Evolutionary conservation across 2,888 invertebrate genomes (phyloP), one percentile per base, ranked within the genome.

Genomic region (Busseola fusca): DNA sequence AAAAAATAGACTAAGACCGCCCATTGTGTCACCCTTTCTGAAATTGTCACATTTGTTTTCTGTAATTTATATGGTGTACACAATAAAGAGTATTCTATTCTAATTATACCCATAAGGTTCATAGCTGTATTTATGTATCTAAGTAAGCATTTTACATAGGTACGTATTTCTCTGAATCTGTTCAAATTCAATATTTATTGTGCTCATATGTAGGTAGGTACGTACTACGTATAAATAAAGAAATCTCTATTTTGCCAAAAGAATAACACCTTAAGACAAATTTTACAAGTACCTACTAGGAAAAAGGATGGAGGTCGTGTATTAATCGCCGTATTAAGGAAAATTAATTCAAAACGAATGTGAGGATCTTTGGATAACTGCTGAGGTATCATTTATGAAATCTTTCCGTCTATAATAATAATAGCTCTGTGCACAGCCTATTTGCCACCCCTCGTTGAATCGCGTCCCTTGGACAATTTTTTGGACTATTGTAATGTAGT

Each of bases 81-180:
- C n/a, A n/a, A n/a, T n/a, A n/a, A n/a, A n/a, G n/a, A n/a, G n/a
- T n/a, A n/a, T n/a, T 30, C 66, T 6, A 48, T 52, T 6, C 34
- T n/a, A 3, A 25, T 12, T 45, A 52, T n/a, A 34, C n/a, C 45
- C 40, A 66, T 27, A 66, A 27, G 21, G 16, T 73, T 45, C 9
- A 65, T 54, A 48, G 37, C 45, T 74, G n/a, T n/a, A n/a, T 30
- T 4, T 45, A 70, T 0, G 4, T 57, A 69, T 16, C 4, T 16
- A 30, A 16, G 6, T 37, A 18, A 57, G 37, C 14, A 3, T 57
- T 40, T 57, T 40, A 37, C 6, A 27, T 37, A 25, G 4, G 10
- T 14, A 56, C 16, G 21, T n/a, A 37, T 48, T 48, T 58, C 37
- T 69, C n/a, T 45, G 18, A 40, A 40, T 42, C 42, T 9, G 62